Evolutionary conservation across 2,888 invertebrate genomes (phyloP), one percentile per base, ranked within the genome.

Genomic region (Atrina japonica): DNA sequence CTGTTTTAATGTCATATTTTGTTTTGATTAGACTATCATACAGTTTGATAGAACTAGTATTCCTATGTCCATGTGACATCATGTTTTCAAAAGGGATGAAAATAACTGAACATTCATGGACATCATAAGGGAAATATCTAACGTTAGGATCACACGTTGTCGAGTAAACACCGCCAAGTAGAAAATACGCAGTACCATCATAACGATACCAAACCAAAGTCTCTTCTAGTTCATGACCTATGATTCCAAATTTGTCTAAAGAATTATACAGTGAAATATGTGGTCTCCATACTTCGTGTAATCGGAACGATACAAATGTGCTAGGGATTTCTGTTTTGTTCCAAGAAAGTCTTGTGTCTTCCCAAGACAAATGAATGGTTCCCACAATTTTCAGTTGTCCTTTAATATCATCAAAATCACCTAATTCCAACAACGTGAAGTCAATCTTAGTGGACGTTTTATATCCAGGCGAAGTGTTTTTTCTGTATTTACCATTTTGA

Each of bases 91-190:
- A 61, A 21, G 61, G 61, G 30, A 61, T 43, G 21, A 61, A 61
- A 21, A 30, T 21, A 18, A 61, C 11, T 11, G 30, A 29, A 18
- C 66, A 66, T 7, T 27, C 35, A 40, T 66, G 66, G 14, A 49
- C 49, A 49, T 66, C 66, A 41, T 58, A 66, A 14, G 66, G 66
- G 25, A 49, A 66, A 25, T 66, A 49, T 47, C 45, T 45, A 9
- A 66, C 58, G 50, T 66, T 49, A 1, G 66, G 66, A 6, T 50
- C 30, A 66, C 66, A 66, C n/a, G 66, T 58, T 7, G 49, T 47
- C 23, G 23, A 30, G 25, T 49, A 47, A 16, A 49, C 49, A n/a
- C 66, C 66, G 1, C 47, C 66, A 3, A 41, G 25, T 23, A 66
- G 9, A 23, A 45, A 49, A n/a, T 47, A 40, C 14, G 49, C 55